phyloP scores from a whole-genome alignment of 2,888 invertebrate genomes.

The Ormia ochracea region DNA sequence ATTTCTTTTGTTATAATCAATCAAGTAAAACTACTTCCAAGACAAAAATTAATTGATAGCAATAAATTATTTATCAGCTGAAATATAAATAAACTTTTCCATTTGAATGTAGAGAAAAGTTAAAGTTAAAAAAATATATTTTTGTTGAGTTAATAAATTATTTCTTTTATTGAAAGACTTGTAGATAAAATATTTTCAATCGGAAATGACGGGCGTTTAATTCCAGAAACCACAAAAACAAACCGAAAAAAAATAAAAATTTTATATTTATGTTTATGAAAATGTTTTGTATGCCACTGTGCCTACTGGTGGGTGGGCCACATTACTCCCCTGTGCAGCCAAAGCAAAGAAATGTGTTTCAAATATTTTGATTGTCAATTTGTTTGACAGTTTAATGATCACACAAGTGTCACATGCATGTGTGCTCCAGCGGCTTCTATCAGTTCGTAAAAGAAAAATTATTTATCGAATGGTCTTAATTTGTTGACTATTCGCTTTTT shows the following conservation, averaged over 20 bases:
- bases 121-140: background rate
- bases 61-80: constrained; percentile 49
- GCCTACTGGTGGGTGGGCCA: constrained; percentile 46
- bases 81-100: constrained; percentile 51
- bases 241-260: background rate
- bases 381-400: constrained; percentile 64
- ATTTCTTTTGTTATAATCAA: constrained; percentile 18
- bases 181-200: constrained; percentile 2
- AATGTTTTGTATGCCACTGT: background rate
- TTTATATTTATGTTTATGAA: no score
- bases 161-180: background rate
- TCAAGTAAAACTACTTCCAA: background rate
- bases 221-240: background rate
- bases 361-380: constrained; percentile 64
- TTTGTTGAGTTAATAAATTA: background rate
- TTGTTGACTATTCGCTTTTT: constrained; percentile 17
- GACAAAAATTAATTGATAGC: constrained; percentile 35
- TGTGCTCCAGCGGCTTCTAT: background rate
- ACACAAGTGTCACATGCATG: constrained; percentile 53
- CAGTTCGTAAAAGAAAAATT: background rate
- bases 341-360: constrained; percentile 32
- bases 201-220: constrained; percentile 34
- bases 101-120: background rate
- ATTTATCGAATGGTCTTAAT: background rate
- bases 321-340: background rate